phyloP scores from a whole-genome alignment of 53 echinoderm and acorn worm genomes.

The Luidia sarsii region DNA sequence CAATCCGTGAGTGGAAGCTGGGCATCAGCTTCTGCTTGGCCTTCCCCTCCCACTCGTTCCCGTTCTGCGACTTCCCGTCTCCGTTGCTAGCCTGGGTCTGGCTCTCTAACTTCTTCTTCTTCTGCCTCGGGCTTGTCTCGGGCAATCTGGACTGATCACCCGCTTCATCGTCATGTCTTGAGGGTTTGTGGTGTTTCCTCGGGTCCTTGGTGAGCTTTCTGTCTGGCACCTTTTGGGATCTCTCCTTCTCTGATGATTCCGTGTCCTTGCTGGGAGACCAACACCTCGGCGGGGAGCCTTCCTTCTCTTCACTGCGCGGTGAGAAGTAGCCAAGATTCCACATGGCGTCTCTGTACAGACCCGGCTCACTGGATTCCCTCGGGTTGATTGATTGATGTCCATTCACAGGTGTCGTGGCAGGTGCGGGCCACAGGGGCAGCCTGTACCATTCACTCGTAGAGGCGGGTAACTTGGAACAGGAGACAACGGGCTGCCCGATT shows the following conservation, averaged over 20 bases:
- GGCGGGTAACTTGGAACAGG: background rate
- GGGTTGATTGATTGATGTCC: slow-evolving; percentile 24
- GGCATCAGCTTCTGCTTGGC: slow-evolving; percentile 14
- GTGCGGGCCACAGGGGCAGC: background rate
- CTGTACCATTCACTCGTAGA: background rate
- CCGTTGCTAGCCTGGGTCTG: background rate
- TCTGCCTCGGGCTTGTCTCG: background rate
- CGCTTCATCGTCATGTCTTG: no score
- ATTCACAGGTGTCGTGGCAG: slow-evolving; percentile 5
- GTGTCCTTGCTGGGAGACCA: slow-evolving; percentile 68
- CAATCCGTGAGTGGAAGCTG: background rate
- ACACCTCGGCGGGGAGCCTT: slow-evolving; percentile 71
- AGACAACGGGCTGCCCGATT: background rate
- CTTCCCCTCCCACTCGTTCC: background rate
- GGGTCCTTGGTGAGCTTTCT: background rate
- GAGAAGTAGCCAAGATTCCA: slow-evolving; percentile 79
- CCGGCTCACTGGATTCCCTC: background rate
- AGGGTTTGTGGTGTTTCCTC: no score
- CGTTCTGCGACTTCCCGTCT: background rate
- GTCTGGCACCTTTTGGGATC: no score
- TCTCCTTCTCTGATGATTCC: background rate
- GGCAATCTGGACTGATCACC: background rate
- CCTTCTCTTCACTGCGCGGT: slow-evolving; percentile 51
- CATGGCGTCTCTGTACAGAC: slow-evolving; percentile 71
- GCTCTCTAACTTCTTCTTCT: background rate